phyloP scores from a whole-genome alignment of 2,888 invertebrate species.

The Drosophila stalkeri region DNA sequence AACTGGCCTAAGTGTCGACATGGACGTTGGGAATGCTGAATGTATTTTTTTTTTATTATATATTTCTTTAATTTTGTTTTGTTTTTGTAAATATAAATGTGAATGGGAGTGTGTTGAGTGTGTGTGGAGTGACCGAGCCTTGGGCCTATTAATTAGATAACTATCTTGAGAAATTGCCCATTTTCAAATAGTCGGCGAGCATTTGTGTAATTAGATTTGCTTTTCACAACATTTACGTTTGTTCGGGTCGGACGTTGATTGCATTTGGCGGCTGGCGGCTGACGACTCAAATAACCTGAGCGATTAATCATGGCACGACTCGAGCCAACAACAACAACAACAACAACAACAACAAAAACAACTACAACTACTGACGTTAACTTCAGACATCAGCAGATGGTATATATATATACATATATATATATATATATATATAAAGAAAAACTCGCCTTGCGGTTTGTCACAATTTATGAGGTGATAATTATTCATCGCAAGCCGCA shows the following conservation, averaged over 20 bases:
- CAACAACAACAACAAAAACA: slow-evolving; percentile 7
- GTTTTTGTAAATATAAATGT: slow-evolving; percentile 14
- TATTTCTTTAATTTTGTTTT: not conserved
- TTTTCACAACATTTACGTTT: slow-evolving; percentile 83
- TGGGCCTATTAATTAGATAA: slow-evolving; percentile 85
- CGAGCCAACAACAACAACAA: slow-evolving; percentile 31
- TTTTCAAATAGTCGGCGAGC: slow-evolving; percentile 84
- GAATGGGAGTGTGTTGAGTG: slow-evolving; percentile 11
- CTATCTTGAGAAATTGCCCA: slow-evolving; percentile 85
- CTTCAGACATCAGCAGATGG: slow-evolving; percentile 50
- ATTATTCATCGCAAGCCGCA: slow-evolving; percentile 78
- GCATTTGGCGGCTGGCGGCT: slow-evolving; percentile 69
- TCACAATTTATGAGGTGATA: slow-evolving; percentile 83
- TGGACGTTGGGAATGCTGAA: slow-evolving; percentile 42
- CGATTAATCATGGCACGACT: slow-evolving; percentile 69
- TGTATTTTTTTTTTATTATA: slow-evolving; percentile 17
- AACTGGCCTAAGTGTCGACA: slow-evolving; percentile 57
- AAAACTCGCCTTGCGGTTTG: slow-evolving; percentile 71
- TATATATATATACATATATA: not conserved
- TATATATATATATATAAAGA: not conserved
- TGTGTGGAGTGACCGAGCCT: slow-evolving; percentile 27
- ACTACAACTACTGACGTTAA: slow-evolving; percentile 24
- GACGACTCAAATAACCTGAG: slow-evolving; percentile 73
- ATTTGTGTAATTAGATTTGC: slow-evolving; percentile 85
- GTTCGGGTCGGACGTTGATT: slow-evolving; percentile 61